Conservation (phyloP, 2,888 invertebrate genomes). For the Itoplectis maculator region DNA sequence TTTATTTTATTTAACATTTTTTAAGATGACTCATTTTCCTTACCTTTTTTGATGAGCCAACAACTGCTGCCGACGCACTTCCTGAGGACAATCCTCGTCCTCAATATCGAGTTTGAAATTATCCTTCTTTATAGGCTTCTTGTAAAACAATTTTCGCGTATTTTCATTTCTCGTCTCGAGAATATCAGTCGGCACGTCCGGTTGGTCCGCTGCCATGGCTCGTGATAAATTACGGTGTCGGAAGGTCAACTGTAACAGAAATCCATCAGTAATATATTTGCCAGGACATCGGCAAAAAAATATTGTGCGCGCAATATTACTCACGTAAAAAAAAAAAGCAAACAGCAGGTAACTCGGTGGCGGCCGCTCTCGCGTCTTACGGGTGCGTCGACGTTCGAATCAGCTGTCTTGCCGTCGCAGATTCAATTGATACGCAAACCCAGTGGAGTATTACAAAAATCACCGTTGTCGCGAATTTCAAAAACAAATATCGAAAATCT, state of each 20-base stretch:
- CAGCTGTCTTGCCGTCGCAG: too few relatives aligned
- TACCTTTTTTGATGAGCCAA: constrained; percentile 81
- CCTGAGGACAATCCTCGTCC: constrained; percentile 79
- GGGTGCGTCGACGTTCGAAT: too few relatives aligned
- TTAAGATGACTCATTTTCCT: constrained; percentile 28
- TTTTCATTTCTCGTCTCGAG: constrained; percentile 37
- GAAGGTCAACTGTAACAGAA: background rate
- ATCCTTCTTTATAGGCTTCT: constrained; percentile 79
- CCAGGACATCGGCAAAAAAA: background rate
- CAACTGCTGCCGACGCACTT: constrained; percentile 79
- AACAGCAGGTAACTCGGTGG: background rate
- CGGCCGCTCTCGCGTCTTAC: too few relatives aligned
- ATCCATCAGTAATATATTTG: background rate
- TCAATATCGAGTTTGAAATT: constrained; percentile 78
- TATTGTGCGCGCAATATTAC: background rate
- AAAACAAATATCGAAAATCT: too few relatives aligned
- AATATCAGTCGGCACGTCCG: background rate
- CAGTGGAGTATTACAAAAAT: too few relatives aligned
- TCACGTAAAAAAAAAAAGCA: background rate
- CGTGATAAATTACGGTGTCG: constrained; percentile 3
- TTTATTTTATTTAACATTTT: background rate
- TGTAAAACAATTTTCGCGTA: constrained; percentile 76
- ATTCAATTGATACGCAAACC: too few relatives aligned
- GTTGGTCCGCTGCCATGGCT: constrained; percentile 37
- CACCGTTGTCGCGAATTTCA: too few relatives aligned